phyloP scores from a whole-genome alignment of 2,797 vertebrate genomes.

The Halcyon chelicuti region DNA sequence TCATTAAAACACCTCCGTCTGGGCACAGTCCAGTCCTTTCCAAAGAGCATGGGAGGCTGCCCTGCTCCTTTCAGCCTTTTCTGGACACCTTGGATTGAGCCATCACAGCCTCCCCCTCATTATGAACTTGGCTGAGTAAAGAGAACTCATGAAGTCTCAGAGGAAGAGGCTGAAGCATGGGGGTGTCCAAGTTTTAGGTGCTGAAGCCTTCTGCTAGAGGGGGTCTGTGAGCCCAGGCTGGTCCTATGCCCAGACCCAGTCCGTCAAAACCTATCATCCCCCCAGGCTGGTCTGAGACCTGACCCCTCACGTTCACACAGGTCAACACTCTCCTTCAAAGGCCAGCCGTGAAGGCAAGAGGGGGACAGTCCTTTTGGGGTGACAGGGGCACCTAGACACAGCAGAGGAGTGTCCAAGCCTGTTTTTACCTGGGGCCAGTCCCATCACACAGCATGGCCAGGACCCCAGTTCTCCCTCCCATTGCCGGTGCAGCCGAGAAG shows the following conservation, averaged over 20 bases:
- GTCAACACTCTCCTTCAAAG: neutral
- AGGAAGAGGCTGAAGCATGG: neutral
- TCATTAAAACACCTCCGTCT: slow-evolving; percentile 66
- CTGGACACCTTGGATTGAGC: neutral
- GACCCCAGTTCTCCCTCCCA: neutral
- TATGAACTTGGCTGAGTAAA: neutral
- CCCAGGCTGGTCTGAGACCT: accelerated
- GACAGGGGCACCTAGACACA: neutral
- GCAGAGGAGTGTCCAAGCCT: accelerated
- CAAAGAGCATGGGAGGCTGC: neutral
- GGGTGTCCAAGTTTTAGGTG: neutral
- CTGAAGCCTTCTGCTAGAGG: neutral
- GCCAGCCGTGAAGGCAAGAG: neutral
- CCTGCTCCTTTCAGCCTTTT: neutral
- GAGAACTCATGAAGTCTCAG: accelerated
- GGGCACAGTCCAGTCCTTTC: slow-evolving; percentile 19
- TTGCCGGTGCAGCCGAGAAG: neutral
- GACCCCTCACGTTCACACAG: accelerated
- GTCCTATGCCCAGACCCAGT: neutral
- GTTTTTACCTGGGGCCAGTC: neutral
- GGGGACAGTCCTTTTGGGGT: accelerated
- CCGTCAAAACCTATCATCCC: accelerated
- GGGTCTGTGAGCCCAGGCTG: neutral
- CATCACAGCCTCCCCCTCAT: accelerated
- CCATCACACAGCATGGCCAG: accelerated